These are phyloP conservation scores for Denticeps clupeoides DNA, from an alignment of 2,797 vertebrate genomes.

Conservation along the genomic window DNA sequence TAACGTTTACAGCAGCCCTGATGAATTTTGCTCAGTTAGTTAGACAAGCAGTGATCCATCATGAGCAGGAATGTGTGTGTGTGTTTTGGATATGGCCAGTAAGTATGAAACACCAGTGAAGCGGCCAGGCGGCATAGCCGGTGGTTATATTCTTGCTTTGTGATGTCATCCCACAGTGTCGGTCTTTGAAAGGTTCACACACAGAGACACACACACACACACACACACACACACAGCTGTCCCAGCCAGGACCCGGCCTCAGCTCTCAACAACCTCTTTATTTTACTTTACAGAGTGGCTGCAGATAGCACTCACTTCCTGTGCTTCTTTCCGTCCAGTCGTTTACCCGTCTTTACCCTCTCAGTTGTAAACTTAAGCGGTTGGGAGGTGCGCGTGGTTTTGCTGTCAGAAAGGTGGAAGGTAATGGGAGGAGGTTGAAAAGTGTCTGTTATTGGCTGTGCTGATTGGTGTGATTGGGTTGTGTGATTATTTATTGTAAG, in stretches of 20 bases:
- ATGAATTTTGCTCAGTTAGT: too few species aligned
- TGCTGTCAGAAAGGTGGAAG: too few species aligned
- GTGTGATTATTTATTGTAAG: too few species aligned
- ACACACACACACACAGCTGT: slow-evolving; percentile 18
- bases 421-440: too few species aligned
- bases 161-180: slow-evolving; percentile 53
- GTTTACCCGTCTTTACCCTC: not conserved
- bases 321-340: not conserved
- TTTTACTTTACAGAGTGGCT: slow-evolving; percentile 6
- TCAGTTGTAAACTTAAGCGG: too few species aligned
- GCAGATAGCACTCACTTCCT: slow-evolving; percentile 4
- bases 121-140: slow-evolving; percentile 38
- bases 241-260: slow-evolving; percentile 6
- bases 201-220: slow-evolving; percentile 36
- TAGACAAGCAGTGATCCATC: too few species aligned
- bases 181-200: slow-evolving; percentile 43
- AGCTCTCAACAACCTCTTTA: slow-evolving; percentile 14
- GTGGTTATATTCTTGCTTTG: slow-evolving; percentile 49
- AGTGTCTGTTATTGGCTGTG: too few species aligned
- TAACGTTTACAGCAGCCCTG: not conserved
- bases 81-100: slow-evolving; percentile 20
- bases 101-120: slow-evolving; percentile 34
- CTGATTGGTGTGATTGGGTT: too few species aligned
- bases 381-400: too few species aligned
- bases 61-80: too few species aligned